These are phyloP conservation scores for Lucifuga dentata DNA, from an alignment of 2,113 vertebrate genomes.

Conservation along the genomic window DNA sequence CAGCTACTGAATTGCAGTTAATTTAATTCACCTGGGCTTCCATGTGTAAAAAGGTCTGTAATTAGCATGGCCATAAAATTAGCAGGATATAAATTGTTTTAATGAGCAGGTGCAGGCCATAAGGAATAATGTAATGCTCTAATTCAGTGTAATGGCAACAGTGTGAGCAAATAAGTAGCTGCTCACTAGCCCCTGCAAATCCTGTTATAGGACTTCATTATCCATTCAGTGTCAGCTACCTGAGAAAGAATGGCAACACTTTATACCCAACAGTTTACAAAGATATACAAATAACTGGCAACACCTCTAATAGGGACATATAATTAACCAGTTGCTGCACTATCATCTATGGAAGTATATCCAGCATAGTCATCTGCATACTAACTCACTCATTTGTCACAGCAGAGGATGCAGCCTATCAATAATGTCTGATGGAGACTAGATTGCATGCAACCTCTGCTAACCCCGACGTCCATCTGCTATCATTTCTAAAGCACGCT, in stretches of 20 bases:
- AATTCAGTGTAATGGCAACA: too few species aligned
- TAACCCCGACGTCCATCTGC: constrained; percentile 48
- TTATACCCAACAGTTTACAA: too few species aligned
- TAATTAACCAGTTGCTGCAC: not conserved
- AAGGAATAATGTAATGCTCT: too few species aligned
- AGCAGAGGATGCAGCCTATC: constrained; percentile 27
- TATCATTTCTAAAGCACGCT: constrained; percentile 35
- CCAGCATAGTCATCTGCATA: constrained; percentile 19
- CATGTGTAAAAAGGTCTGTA: too few species aligned
- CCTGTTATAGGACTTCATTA: not conserved
- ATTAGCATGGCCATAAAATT: too few species aligned
- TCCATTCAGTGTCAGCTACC: not conserved
- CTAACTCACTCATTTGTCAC: constrained; percentile 12
- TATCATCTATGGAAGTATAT: constrained; percentile 11
- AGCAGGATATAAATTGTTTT: too few species aligned
- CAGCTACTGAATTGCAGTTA: too few species aligned
- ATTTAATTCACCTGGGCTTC: too few species aligned
- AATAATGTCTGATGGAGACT: constrained; percentile 32
- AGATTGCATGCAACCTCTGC: constrained; percentile 46
- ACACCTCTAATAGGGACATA: not conserved
- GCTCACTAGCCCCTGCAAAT: not conserved
- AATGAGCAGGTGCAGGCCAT: too few species aligned
- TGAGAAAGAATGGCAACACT: not conserved
- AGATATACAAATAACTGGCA: not conserved
- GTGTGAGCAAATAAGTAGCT: not conserved